These are phyloP conservation scores for Magallana angulata DNA, from an alignment of 1,140 invertebrate species.

Conservation along the genomic window DNA sequence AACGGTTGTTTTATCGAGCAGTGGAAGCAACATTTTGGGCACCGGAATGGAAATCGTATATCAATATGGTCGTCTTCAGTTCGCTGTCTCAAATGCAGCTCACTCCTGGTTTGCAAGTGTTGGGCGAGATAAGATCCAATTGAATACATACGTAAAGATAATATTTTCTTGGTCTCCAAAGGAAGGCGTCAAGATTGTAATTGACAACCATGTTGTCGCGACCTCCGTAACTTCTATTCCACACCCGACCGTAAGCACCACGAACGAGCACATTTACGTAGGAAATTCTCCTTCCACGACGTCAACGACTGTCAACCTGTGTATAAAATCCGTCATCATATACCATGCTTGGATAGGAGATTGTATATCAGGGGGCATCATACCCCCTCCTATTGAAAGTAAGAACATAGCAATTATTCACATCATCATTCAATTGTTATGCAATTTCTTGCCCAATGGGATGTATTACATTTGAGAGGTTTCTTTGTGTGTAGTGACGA, in stretches of 20 bases:
- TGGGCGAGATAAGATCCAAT: conserved; percentile 44
- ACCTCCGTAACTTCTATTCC: conserved; percentile 39
- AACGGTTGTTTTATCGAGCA: conserved; percentile 62
- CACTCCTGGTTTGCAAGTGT: conserved; percentile 61
- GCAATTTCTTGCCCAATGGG: no score
- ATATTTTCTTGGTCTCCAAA: conserved; percentile 56
- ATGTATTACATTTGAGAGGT: no score
- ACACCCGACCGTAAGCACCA: conserved; percentile 32
- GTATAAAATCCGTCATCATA: conserved; percentile 44
- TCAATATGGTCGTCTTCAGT: conserved; percentile 62
- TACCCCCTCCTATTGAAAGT: conserved; percentile 51
- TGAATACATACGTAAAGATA: conserved; percentile 50
- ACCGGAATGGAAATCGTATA: conserved; percentile 64
- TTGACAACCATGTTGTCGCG: conserved; percentile 50
- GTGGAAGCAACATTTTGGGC: conserved; percentile 55
- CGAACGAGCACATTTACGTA: conserved; percentile 48
- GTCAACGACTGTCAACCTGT: conserved; percentile 13
- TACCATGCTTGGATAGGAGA: conserved; percentile 57
- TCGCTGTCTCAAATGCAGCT: conserved; percentile 50
- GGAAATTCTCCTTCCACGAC: conserved; percentile 39
- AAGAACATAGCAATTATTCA: background rate
- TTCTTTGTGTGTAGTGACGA: background rate
- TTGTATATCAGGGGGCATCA: conserved; percentile 42
- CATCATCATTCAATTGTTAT: background rate
- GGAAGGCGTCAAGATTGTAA: conserved; percentile 53